phyloP scores from a whole-genome alignment of 2,888 invertebrate genomes.

The Cataglyphis rosenhaueri region DNA sequence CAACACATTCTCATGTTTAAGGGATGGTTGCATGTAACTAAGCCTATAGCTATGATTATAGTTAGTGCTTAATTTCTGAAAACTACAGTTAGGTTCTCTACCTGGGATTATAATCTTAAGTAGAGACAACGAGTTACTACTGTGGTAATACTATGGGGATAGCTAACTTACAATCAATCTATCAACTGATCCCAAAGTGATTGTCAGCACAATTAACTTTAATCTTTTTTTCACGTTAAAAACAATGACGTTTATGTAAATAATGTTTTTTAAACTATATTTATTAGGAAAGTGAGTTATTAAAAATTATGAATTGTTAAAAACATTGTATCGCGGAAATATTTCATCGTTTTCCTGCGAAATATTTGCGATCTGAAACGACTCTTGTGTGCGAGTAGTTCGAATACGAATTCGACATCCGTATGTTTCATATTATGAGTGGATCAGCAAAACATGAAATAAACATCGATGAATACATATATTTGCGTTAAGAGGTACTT shows the following conservation, averaged over 20 bases:
- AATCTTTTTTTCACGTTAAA: background rate
- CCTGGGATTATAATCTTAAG: constrained; percentile 25
- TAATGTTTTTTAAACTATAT: background rate
- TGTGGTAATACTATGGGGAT: constrained; percentile 4
- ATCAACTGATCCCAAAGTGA: constrained; percentile 18
- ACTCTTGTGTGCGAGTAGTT: constrained; percentile 9
- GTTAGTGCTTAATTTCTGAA: background rate
- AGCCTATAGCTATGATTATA: constrained; percentile 14
- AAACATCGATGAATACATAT: background rate
- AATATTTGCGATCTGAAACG: constrained; percentile 10
- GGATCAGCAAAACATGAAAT: constrained; percentile 6
- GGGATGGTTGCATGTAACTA: constrained; percentile 13
- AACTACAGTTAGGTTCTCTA: constrained; percentile 43
- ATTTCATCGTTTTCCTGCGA: background rate
- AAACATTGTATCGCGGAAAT: background rate
- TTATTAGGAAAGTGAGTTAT: background rate
- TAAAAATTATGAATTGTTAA: background rate
- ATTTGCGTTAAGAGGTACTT: constrained; percentile 8
- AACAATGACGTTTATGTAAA: background rate
- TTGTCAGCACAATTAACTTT: background rate
- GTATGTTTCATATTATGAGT: constrained; percentile 8
- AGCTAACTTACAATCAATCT: constrained; percentile 11
- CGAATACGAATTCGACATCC: constrained; percentile 25
- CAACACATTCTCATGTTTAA: constrained; percentile 25
- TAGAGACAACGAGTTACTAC: constrained; percentile 22